Evolutionary conservation across 1,140 invertebrate species (phyloP).

Genomic region (Propsilocerus akamusi): DNA sequence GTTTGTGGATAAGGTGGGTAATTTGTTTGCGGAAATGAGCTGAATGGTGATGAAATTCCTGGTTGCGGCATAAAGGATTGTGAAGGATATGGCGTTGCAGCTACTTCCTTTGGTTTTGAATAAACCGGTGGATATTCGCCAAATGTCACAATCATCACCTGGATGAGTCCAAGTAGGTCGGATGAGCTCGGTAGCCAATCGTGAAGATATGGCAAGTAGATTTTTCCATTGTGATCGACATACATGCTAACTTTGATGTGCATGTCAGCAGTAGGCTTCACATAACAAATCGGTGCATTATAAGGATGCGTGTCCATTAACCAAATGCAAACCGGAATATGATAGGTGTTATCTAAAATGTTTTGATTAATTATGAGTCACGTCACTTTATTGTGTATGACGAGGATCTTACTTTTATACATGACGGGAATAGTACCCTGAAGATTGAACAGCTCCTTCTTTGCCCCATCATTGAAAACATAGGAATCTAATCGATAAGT

Average conservation of each 20-base stretch:
- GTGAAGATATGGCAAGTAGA: constrained; percentile 92
- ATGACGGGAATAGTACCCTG: constrained; percentile 83
- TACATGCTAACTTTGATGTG: constrained; percentile 83
- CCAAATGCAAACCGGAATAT: constrained; percentile 95
- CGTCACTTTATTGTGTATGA: not conserved
- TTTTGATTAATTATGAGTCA: constrained; percentile 5
- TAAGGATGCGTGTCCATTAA: constrained; percentile 92
- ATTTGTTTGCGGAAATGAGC: constrained; percentile 19
- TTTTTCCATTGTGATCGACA: constrained; percentile 89
- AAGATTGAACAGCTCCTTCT: constrained; percentile 66
- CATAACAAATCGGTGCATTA: constrained; percentile 94
- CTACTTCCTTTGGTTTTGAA: constrained; percentile 39
- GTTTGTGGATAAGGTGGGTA: constrained; percentile 22
- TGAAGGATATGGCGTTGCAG: constrained; percentile 37
- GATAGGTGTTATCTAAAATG: constrained; percentile 57
- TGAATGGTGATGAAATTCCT: no score
- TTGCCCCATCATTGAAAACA: constrained; percentile 82
- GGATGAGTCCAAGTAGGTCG: constrained; percentile 68
- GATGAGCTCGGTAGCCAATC: constrained; percentile 78
- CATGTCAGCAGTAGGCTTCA: constrained; percentile 91
- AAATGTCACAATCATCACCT: constrained; percentile 85
- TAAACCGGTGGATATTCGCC: constrained; percentile 91
- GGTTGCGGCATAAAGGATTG: constrained; percentile 45
- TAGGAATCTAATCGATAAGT: constrained; percentile 20
- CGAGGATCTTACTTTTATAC: constrained; percentile 53